Evolutionary conservation across 1,140 invertebrate genomes (phyloP).

Genomic region (Orchesella cincta): DNA sequence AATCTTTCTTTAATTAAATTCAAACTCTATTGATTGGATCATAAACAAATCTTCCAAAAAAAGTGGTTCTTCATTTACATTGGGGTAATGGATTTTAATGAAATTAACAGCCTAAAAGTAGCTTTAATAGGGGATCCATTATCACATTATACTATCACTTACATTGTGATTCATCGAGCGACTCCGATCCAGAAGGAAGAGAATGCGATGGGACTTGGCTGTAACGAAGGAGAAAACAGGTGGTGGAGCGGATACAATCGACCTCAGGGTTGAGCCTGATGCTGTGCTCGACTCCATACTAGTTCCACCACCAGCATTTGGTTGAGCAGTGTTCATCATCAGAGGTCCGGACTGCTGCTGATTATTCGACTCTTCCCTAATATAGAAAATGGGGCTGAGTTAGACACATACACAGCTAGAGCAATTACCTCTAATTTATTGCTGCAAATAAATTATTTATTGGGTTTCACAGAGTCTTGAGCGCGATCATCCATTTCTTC

Average conservation of each 20-base stretch:
- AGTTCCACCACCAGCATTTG: not conserved
- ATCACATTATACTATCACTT: constrained; percentile 29
- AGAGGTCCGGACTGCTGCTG: constrained; percentile 32
- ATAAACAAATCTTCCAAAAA: no score
- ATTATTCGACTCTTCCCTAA: constrained; percentile 39
- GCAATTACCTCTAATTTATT: constrained; percentile 45
- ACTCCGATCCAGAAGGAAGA: constrained; percentile 48
- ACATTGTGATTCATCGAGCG: constrained; percentile 49
- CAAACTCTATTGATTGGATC: no score
- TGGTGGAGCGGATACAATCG: constrained; percentile 42
- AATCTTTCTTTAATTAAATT: no score
- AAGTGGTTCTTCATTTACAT: no score
- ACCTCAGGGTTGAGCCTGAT: constrained; percentile 22
- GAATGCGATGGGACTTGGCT: constrained; percentile 48
- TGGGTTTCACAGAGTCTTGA: no score
- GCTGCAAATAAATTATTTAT: constrained; percentile 41
- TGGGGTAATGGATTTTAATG: not conserved
- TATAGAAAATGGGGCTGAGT: constrained; percentile 39
- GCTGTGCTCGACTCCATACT: constrained; percentile 37
- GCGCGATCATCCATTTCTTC: no score
- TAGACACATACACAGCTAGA: constrained; percentile 10
- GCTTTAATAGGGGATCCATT: not conserved
- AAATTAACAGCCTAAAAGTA: not conserved
- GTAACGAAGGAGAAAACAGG: constrained; percentile 45
- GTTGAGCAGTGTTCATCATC: constrained; percentile 16